Conservation (phyloP, 1,140 invertebrate genomes). For the Dysdera silvatica region DNA sequence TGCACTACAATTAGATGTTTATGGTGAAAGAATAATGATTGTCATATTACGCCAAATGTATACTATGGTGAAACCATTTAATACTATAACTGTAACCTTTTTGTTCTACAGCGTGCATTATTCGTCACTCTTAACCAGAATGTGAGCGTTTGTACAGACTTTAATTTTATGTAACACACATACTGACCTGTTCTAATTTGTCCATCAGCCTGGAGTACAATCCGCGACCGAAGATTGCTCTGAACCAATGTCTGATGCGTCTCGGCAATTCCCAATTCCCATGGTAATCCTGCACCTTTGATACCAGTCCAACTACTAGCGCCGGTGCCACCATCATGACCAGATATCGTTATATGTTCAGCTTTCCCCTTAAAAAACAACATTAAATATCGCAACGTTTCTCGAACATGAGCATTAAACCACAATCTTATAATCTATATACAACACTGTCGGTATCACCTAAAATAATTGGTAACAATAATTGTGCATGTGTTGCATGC, state of each 20-base stretch:
- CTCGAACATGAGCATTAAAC: neutral
- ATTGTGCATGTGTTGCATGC: too few species aligned
- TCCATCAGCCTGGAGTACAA: slow-evolving; percentile 45
- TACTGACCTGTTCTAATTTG: slow-evolving; percentile 55
- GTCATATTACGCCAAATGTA: too few species aligned
- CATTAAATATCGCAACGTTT: neutral
- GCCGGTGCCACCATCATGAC: slow-evolving; percentile 51
- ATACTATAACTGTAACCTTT: too few species aligned
- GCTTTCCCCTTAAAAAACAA: slow-evolving; percentile 43
- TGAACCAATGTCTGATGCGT: slow-evolving; percentile 64
- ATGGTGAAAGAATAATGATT: too few species aligned
- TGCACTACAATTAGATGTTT: too few species aligned
- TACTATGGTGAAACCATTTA: too few species aligned
- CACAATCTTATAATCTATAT: neutral
- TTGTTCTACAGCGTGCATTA: too few species aligned
- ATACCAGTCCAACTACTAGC: slow-evolving; percentile 51
- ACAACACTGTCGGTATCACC: neutral
- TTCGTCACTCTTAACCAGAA: too few species aligned
- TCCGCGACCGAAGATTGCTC: slow-evolving; percentile 69
- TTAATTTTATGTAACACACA: neutral
- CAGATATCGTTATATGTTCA: slow-evolving; percentile 49
- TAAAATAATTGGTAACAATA: neutral
- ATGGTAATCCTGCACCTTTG: slow-evolving; percentile 49
- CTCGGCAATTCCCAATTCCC: slow-evolving; percentile 50
- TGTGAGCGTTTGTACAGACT: too few species aligned